These are phyloP conservation scores for Zeuzera pyrina DNA, from an alignment of 2,888 invertebrate genomes.

Conservation along the genomic window DNA sequence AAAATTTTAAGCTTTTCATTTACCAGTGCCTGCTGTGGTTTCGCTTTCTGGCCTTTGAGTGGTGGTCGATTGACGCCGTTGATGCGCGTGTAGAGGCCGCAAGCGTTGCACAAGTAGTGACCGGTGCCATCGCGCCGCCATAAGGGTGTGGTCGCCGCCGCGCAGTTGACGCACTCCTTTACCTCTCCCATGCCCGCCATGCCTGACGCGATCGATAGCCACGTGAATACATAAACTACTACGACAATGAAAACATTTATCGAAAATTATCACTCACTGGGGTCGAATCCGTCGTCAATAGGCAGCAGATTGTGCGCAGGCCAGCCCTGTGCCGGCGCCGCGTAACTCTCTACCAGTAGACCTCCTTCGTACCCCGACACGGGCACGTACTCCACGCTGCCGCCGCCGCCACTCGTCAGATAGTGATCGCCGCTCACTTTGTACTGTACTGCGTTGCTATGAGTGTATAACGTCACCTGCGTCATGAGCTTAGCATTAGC, in stretches of 20 bases:
- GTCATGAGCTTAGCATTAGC: background rate
- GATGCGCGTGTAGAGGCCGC: slow-evolving; percentile 90
- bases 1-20: too few species aligned
- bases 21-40: slow-evolving; percentile 74
- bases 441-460: slow-evolving; percentile 70
- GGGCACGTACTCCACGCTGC: slow-evolving; percentile 60
- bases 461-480: slow-evolving; percentile 73
- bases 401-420: slow-evolving; percentile 34
- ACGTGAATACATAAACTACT: background rate
- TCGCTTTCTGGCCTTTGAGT: slow-evolving; percentile 77
- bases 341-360: slow-evolving; percentile 56
- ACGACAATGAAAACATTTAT: background rate
- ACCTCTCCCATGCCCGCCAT: slow-evolving; percentile 74
- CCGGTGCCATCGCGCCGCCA: slow-evolving; percentile 99
- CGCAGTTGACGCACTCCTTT: slow-evolving; percentile 95
- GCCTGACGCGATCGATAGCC: slow-evolving; percentile 24
- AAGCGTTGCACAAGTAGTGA: slow-evolving; percentile 98
- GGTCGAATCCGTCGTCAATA: slow-evolving; percentile 66
- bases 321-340: slow-evolving; percentile 59
- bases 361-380: slow-evolving; percentile 64
- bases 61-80: slow-evolving; percentile 83
- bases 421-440: slow-evolving; percentile 63
- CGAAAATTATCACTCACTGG: slow-evolving; percentile 34
- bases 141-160: slow-evolving; percentile 90
- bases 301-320: slow-evolving; percentile 51